phyloP scores from a whole-genome alignment of 2,888 invertebrate genomes.

The Chesias legatella region DNA sequence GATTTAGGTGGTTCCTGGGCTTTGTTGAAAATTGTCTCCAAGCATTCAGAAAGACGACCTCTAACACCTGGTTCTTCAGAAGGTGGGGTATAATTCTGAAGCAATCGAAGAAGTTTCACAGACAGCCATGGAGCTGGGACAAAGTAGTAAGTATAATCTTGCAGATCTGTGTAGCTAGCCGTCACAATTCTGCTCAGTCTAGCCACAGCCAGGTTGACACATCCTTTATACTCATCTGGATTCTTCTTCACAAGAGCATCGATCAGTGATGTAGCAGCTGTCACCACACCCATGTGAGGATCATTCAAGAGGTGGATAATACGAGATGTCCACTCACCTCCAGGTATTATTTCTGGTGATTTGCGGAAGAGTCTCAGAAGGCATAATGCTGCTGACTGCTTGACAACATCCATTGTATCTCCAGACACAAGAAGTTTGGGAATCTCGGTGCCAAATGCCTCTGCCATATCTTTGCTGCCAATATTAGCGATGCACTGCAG shows the following conservation, averaged over 20 bases:
- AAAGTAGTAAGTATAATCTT: constrained; percentile 99
- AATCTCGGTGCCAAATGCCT: constrained; percentile 98
- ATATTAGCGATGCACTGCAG: constrained; percentile 99
- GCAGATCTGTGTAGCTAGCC: constrained; percentile 98
- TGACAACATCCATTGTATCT: constrained; percentile 99
- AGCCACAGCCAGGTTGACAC: constrained; percentile 98
- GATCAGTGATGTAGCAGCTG: constrained; percentile 98
- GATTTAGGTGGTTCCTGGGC: constrained; percentile 99
- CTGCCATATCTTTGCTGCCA: constrained; percentile 99
- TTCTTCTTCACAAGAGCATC: constrained; percentile 99
- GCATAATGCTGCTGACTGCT: constrained; percentile 99
- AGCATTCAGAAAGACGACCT: constrained; percentile 96
- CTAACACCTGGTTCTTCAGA: constrained; percentile 97
- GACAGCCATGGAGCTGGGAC: constrained; percentile 99
- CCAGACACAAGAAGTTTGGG: constrained; percentile 99
- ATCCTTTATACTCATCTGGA: constrained; percentile 99
- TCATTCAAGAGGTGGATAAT: constrained; percentile 99
- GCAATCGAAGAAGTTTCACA: constrained; percentile 95
- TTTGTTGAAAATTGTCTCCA: constrained; percentile 98
- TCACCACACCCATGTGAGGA: constrained; percentile 99
- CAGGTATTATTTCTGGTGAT: constrained; percentile 96
- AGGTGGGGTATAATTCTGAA: constrained; percentile 99
- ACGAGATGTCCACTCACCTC: constrained; percentile 99
- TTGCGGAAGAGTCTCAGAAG: constrained; percentile 95
- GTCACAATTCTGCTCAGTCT: constrained; percentile 98